Conservation (phyloP, 2,113 vertebrate genomes). For the Actenoides hombroni region DNA sequence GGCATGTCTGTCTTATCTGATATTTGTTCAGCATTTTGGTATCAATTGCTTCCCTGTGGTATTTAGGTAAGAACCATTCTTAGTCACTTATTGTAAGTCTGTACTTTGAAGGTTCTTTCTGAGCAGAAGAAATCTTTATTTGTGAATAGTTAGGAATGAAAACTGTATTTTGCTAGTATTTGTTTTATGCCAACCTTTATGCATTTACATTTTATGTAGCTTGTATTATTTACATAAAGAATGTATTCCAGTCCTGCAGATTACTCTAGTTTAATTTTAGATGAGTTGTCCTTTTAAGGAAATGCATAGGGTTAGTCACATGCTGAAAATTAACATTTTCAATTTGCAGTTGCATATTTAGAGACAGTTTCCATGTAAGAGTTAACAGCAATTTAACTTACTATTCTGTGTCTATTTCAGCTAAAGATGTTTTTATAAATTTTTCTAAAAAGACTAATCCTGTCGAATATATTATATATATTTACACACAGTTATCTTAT, state of each 20-base stretch:
- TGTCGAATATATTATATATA: not conserved
- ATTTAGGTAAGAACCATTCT: conserved; percentile 80
- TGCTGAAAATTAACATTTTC: not conserved
- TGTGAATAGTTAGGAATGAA: not conserved
- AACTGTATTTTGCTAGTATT: not conserved
- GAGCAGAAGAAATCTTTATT: not conserved
- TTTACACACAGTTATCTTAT: not conserved
- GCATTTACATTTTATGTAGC: not conserved
- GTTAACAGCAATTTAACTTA: not conserved
- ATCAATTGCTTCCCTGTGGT: conserved; percentile 84
- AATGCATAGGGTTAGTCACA: not conserved
- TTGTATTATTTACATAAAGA: not conserved
- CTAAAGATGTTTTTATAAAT: not conserved
- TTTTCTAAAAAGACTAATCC: not conserved
- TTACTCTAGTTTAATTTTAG: not conserved
- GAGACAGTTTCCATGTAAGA: not conserved
- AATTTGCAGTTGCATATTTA: not conserved
- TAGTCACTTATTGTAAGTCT: not conserved
- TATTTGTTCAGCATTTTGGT: conserved; percentile 88
- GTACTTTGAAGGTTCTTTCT: not conserved
- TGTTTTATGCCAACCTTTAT: not conserved
- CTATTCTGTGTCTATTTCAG: not conserved
- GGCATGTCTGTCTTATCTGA: conserved; percentile 89
- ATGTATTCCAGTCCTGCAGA: not conserved
- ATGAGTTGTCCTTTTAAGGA: not conserved